Evolutionary conservation across 2,888 invertebrate species (phyloP), one percentile per base, ranked within the genome.

Genomic region (Noctua fimbriata): DNA sequence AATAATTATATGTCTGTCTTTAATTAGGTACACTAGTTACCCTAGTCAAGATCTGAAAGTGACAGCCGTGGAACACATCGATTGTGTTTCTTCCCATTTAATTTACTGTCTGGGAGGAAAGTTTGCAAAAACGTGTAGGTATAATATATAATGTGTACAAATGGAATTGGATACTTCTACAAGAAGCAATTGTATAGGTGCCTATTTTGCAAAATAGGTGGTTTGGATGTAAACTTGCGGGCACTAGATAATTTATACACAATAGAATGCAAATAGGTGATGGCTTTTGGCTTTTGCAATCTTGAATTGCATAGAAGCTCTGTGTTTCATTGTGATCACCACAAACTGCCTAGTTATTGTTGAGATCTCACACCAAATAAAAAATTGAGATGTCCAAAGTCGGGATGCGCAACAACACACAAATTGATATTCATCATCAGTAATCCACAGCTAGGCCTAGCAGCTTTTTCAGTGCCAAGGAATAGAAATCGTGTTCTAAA

Each of bases 41-140:
- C 60, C 32, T 21, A 21, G 7, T 70, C 18, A 28, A 41, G 58
- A 77, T 21, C 28, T 60, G 24, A 60, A 47, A 76, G 32, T 36
- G 32, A 47, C 65, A 60, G 16, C 7, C n/a, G 36, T 49, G n/a
- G n/a, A 44, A 44, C 12, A 41, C 28, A 44, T 65, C 18, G 18
- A 74, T 66, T 52, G 44, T 63, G 21, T 65, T 24, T 58, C 66
- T 74, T 67, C 55, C 55, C 67, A 75, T 58, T 47, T n/a, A 41
- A 36, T 65, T 58, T 32, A 28, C 71, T 1, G 28, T 28, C 36
- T 49, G n/a, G 36, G n/a, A 73, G 16, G 36, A 63, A 55, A 16
- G 32, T 44, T 49, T n/a, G 21, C 21, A 66, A 55, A 55, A 65
- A 55, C 18, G 5, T 44, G 52, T 14, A 32, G 9, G 2, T 9